Percentiles rank a stretch among this genome's conserved stretches.
These are phyloP conservation scores for Corvus hawaiiensis DNA, from an alignment of 2,113 vertebrate genomes.

Conservation along the genomic window DNA sequence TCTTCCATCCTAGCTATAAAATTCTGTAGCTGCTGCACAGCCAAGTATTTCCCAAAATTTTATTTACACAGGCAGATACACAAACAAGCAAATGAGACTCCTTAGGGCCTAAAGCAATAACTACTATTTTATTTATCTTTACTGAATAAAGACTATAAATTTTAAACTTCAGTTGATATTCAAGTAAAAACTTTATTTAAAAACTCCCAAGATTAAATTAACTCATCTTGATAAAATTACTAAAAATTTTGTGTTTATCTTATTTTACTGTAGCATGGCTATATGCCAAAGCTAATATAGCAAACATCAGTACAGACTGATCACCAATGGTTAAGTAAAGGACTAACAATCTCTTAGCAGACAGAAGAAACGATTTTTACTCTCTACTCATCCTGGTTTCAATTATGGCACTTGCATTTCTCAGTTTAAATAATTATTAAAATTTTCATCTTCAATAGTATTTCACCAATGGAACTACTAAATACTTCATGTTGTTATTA, in stretches of 20 bases:
- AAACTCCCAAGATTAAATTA: neutral
- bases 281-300: neutral
- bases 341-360: neutral
- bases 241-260: neutral
- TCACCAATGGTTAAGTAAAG: neutral
- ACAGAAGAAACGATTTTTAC: neutral
- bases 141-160: neutral
- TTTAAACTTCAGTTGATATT: neutral
- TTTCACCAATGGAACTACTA: neutral
- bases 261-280: neutral
- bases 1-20: neutral
- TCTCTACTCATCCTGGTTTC: neutral
- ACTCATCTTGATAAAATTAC: neutral
- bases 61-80: neutral
- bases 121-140: neutral
- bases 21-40: neutral
- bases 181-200: neutral
- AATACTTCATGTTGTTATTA: neutral
- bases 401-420: neutral
- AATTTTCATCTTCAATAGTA: neutral
- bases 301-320: neutral
- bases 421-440: neutral
- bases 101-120: neutral
- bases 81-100: neutral
- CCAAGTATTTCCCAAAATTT: neutral